Evolutionary conservation across 2,797 vertebrate species (phyloP).

Genomic region (Loriculus beryllinus): DNA sequence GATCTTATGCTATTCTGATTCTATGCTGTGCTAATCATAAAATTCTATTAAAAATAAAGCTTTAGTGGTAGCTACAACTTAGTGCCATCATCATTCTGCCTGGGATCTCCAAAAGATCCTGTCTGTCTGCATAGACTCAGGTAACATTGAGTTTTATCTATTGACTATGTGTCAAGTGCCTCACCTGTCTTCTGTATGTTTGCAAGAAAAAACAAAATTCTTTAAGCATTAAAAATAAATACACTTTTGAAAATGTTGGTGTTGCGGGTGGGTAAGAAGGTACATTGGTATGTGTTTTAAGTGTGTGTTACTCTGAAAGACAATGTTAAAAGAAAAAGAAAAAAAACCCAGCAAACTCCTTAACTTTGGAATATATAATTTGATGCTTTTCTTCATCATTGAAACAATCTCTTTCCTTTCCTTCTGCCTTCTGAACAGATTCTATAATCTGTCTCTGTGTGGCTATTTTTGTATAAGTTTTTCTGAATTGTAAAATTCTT

Average conservation of each 20-base stretch:
- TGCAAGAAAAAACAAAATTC: not conserved
- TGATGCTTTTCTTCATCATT: not conserved
- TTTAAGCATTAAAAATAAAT: not conserved
- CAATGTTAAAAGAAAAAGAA: not conserved
- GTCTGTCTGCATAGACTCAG: not conserved
- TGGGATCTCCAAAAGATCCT: not conserved
- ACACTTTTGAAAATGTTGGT: not conserved
- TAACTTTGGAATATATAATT: not conserved
- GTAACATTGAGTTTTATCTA: not conserved
- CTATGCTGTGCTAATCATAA: not conserved
- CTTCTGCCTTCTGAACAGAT: not conserved
- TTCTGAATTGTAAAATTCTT: constrained; percentile 5
- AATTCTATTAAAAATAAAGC: not conserved
- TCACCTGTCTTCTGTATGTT: not conserved
- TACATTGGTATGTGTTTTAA: not conserved
- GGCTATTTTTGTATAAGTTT: constrained; percentile 20
- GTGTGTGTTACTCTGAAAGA: not conserved
- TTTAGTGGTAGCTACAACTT: not conserved
- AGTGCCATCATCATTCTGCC: not conserved
- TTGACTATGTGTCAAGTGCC: not conserved
- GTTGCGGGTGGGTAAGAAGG: not conserved
- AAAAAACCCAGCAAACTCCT: not conserved
- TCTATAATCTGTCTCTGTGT: not conserved
- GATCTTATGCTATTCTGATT: not conserved
- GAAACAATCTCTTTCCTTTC: not conserved